These are phyloP conservation scores for Hydrocynus forskahlii DNA, from an alignment of 2,797 vertebrate genomes.

Conservation along the genomic window DNA sequence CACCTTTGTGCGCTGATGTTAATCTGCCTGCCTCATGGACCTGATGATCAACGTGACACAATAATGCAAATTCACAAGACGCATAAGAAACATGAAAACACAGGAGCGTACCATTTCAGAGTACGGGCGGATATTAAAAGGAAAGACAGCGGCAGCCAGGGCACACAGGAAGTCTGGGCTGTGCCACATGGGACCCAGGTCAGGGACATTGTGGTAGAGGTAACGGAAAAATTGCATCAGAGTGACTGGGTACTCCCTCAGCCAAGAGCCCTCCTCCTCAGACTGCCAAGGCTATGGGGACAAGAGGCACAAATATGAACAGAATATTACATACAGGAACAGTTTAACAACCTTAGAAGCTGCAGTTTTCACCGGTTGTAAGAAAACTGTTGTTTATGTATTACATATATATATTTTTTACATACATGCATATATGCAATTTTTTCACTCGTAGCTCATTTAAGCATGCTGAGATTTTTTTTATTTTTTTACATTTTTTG, in stretches of 20 bases:
- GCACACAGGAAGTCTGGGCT: slow-evolving; percentile 96
- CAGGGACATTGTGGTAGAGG: slow-evolving; percentile 95
- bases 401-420: too few relatives aligned
- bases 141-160: slow-evolving; percentile 91
- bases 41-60: background rate
- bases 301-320: slow-evolving; percentile 26
- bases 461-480: too few relatives aligned
- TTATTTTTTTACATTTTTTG: too few relatives aligned
- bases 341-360: too few relatives aligned
- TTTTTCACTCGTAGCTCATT: too few relatives aligned
- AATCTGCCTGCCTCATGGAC: background rate
- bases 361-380: too few relatives aligned
- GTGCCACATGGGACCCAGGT: slow-evolving; percentile 94
- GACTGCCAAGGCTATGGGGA: slow-evolving; percentile 93
- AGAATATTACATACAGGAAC: background rate
- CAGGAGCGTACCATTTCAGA: slow-evolving; percentile 90
- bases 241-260: slow-evolving; percentile 95
- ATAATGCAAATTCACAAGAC: background rate
- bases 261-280: slow-evolving; percentile 98
- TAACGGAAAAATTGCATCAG: slow-evolving; percentile 99
- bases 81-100: background rate
- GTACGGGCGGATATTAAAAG: slow-evolving; percentile 97
- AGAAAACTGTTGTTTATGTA: too few relatives aligned
- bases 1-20: background rate
- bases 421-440: too few relatives aligned